Evolutionary conservation across 1,140 invertebrate genomes (phyloP), one percentile per base, ranked within the genome.

Genomic region (Drosophila orena): DNA sequence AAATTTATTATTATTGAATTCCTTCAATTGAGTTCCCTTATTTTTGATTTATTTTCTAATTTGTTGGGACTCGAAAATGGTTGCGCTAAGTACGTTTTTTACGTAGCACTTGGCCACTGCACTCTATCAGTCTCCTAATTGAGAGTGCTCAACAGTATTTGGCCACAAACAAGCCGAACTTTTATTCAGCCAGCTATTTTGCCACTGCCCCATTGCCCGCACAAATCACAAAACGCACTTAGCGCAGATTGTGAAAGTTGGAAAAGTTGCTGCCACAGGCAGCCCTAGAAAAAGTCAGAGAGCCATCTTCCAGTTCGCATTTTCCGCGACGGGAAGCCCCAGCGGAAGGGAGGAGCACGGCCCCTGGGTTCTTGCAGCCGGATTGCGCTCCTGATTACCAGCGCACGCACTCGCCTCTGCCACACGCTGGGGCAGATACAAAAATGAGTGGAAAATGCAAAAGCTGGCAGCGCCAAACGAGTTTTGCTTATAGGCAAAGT

Each of bases 201-300:
- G 24, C 47, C 27, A 38, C 47, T 75, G 62, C 40, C 60, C 35
- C 55, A 38, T 37, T 55, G 38, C 38, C 55, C 44, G 53, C 62
- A 75, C 77, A 77, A 88, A 86, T 86, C 81, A 88, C 47, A 81
- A 60, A 88, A 88, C 79, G 83, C 84, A 88, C 81, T 86, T 88
- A 88, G 70, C 55, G 56, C 61, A 79, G 75, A 81, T 88, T 83
- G 83, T 81, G 83, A 86, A 86, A 86, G 81, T 86, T 86, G 58
- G 37, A 76, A 88, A 88, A 86, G 81, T 86, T 69, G 66, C 43
- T 62, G 62, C 75, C 66, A 55, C 47, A 62, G 40, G 37, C 61
- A 68, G 77, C 58, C 60, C 49, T 50, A 53, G 60, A 56, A 75
- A 37, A 70, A 50, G 47, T 34, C 64, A 24, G 14, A 69, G 64